Conservation (phyloP, 2,113 vertebrate species). For the Hiodon alosoides region DNA sequence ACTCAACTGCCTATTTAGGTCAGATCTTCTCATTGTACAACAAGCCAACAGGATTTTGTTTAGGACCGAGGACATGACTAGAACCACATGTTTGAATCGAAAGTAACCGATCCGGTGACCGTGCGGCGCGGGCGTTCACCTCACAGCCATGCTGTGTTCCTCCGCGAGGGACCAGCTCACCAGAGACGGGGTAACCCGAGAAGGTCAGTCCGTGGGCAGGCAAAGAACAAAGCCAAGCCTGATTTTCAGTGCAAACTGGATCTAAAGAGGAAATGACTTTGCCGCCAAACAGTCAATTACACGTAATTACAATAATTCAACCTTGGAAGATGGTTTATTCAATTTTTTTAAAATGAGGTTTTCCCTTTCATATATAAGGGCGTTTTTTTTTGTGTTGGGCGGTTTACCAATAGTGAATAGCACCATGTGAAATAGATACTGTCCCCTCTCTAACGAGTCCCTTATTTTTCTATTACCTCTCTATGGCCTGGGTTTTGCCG, state of each 20-base stretch:
- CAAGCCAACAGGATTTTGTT: conserved; percentile 1
- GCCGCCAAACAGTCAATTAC: conserved; percentile 63
- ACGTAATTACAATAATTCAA: conserved; percentile 63
- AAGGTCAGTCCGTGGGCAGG: conserved; percentile 54
- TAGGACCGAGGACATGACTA: conserved; percentile 44
- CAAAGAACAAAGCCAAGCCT: conserved; percentile 56
- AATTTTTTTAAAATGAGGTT: conserved; percentile 60
- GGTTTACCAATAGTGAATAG: conserved; percentile 26
- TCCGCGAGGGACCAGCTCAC: conserved; percentile 46
- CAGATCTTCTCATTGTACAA: conserved; percentile 19
- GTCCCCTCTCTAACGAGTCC: conserved; percentile 34
- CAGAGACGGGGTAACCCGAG: conserved; percentile 55
- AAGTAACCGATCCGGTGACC: conserved; percentile 54
- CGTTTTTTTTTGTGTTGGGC: conserved; percentile 14
- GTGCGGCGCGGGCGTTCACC: conserved; percentile 25
- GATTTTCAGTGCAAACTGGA: conserved; percentile 52
- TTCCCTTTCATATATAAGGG: conserved; percentile 49
- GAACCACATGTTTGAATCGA: conserved; percentile 51
- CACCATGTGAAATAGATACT: conserved; percentile 56
- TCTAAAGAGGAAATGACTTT: conserved; percentile 61
- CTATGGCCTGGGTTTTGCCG: conserved; percentile 48
- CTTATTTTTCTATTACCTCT: conserved; percentile 50
- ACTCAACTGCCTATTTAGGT: conserved; percentile 26
- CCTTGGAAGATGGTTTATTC: conserved; percentile 61
- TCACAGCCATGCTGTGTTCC: conserved; percentile 43